A percentile compares a stretch with the other conserved stretches of the same genome.
phyloP scores from a whole-genome alignment of 2,113 vertebrate genomes.

The Zapus hudsonius region DNA sequence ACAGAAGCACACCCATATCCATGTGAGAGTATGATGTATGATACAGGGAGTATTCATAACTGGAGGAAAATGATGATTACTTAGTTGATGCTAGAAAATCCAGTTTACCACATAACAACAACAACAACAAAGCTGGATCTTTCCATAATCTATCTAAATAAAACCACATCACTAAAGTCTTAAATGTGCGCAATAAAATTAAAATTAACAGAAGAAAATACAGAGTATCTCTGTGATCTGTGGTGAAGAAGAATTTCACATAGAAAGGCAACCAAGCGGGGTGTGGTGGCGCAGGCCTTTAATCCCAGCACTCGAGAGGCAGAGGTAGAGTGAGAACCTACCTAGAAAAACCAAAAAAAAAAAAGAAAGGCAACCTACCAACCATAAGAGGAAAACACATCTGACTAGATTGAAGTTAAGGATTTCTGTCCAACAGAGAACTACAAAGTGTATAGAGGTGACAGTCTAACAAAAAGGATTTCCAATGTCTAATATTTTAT shows the following conservation, averaged over 20 bases:
- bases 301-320: too few relatives aligned
- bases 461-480: neutral
- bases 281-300: too few relatives aligned
- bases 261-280: neutral
- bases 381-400: neutral
- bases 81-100: too few relatives aligned
- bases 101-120: too few relatives aligned
- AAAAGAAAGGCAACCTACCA: neutral
- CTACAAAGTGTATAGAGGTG: neutral
- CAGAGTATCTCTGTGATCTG: neutral
- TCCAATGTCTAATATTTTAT: neutral
- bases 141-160: too few relatives aligned
- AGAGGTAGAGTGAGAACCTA: too few relatives aligned
- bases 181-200: neutral
- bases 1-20: too few relatives aligned
- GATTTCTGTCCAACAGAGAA: neutral
- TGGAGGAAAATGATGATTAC: too few relatives aligned
- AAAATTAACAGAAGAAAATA: slow-evolving; percentile 18
- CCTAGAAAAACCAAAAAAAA: too few relatives aligned
- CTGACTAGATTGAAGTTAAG: slow-evolving; percentile 3
- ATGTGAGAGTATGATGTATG: too few relatives aligned
- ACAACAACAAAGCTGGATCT: too few relatives aligned
- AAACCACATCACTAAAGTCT: neutral
- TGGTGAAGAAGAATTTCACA: neutral
- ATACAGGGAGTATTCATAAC: too few relatives aligned